phyloP scores from a whole-genome alignment of 2,888 invertebrate genomes.

The Brachycybe producta region DNA sequence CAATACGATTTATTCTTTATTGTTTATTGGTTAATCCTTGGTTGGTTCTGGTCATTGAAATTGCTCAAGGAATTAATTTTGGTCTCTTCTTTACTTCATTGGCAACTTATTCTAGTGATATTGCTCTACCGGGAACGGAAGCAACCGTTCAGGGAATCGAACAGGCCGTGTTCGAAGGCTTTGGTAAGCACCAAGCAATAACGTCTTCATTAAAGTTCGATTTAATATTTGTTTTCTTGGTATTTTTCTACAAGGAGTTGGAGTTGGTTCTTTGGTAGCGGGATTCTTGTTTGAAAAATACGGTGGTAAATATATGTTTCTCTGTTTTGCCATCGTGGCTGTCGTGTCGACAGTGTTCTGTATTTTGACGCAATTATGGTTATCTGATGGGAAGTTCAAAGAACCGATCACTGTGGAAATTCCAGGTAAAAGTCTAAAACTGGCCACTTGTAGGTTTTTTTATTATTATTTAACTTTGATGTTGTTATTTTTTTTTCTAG shows the following conservation, averaged over 20 bases:
- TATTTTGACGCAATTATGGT: no score
- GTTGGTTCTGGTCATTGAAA: slow-evolving; percentile 16
- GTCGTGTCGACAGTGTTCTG: no score
- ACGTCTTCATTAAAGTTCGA: background rate
- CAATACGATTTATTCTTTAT: slow-evolving; percentile 48
- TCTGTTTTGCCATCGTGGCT: no score
- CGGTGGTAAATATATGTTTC: slow-evolving; percentile 8
- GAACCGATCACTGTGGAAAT: no score
- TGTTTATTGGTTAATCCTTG: slow-evolving; percentile 12
- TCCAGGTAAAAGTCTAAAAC: no score
- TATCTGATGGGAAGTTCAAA: no score
- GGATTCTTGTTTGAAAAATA: slow-evolving; percentile 12
- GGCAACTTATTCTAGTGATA: slow-evolving; percentile 11
- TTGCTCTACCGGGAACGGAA: slow-evolving; percentile 5
- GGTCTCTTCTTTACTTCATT: slow-evolving; percentile 15
- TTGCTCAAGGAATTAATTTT: slow-evolving; percentile 16
- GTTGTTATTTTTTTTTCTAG: no score
- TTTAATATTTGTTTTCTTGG: background rate
- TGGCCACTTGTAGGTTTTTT: no score
- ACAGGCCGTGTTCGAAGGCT: slow-evolving; percentile 16
- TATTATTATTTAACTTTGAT: no score
- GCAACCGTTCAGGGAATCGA: slow-evolving; percentile 16
- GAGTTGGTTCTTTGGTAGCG: slow-evolving; percentile 5
- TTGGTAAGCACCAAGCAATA: slow-evolving; percentile 7
- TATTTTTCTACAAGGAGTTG: slow-evolving; percentile 11